Evolutionary conservation across 2,888 invertebrate genomes (phyloP).

Genomic region (Drosophila bunnanda): DNA sequence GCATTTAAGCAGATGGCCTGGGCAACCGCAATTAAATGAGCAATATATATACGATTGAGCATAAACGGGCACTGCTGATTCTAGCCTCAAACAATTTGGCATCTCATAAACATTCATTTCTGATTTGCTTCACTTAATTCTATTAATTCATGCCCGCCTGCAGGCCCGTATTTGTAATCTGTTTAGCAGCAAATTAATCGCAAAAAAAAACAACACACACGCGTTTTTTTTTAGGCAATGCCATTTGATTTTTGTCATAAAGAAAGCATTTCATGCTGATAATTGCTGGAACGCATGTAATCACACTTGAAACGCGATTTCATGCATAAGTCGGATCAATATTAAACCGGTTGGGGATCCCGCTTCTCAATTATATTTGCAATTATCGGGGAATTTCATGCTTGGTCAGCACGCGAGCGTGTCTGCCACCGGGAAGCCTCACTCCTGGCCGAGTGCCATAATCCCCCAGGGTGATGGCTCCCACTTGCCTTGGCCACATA

Average conservation of each 20-base stretch:
- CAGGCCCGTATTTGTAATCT: background rate
- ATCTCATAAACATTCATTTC: slow-evolving; percentile 10
- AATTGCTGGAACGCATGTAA: slow-evolving; percentile 29
- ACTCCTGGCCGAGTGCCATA: slow-evolving; percentile 8
- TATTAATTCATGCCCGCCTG: slow-evolving; percentile 16
- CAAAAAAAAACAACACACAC: background rate
- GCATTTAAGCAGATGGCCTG: slow-evolving; percentile 10
- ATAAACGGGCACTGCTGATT: background rate
- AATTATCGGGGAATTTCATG: slow-evolving; percentile 56
- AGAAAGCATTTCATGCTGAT: background rate
- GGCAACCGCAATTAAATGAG: slow-evolving; percentile 45
- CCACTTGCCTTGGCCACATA: slow-evolving; percentile 30
- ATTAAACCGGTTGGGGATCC: slow-evolving; percentile 24
- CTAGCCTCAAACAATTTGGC: slow-evolving; percentile 5
- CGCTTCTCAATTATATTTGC: slow-evolving; percentile 39
- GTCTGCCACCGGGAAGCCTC: slow-evolving; percentile 23
- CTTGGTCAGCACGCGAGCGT: slow-evolving; percentile 40
- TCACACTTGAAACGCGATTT: slow-evolving; percentile 24
- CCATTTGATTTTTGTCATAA: slow-evolving; percentile 7
- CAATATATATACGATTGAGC: slow-evolving; percentile 22
- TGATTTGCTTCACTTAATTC: slow-evolving; percentile 15
- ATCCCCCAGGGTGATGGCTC: slow-evolving; percentile 40
- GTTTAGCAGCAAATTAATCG: slow-evolving; percentile 7
- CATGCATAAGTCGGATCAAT: slow-evolving; percentile 40
- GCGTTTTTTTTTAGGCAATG: background rate